Base-by-base conservation (phyloP, 2,888 invertebrate species). In the Erebia ligea region DNA sequence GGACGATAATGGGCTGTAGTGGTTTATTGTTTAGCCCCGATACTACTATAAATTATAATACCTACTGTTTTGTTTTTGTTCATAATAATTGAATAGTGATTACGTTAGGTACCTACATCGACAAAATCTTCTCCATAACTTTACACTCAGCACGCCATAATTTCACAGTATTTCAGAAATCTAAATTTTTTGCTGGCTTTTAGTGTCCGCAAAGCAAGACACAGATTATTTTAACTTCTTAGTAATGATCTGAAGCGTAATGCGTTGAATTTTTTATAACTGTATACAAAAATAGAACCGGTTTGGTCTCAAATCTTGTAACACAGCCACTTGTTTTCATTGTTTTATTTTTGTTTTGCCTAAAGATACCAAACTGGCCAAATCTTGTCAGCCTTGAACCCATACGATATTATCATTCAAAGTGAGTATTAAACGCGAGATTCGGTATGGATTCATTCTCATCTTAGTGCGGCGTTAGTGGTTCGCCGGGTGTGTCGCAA, bases 401-500 rank as follows among this genome's bases (percentile, higher is more conserved):
- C 80, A 86, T 83, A 81, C 82, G 67, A 72, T 72, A 67, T 66
- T 71, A 72, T 72, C 65, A 76, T 73, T 81, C 84, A 81, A 81
- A 84, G 82, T 81, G 74, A 81, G 77, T 79, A 82, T 83, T 83
- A 82, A 78, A 81, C 80, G 79, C 76, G 80, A 83, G 80, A 80
- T 85, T 83, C 81, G 82, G 81, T 81, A 83, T 82, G 84, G 84
- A 87, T 86, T 88, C 82, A 87, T 87, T 87, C 83, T 84, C 78
- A 82, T 82, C 85, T 81, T 82, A 84, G 84, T 85, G 81, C 76
- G 73, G 73, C 84, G 81, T 83, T 54, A 61, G 74, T 63, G 71
- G 71, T 88, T 88, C 87, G 87, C 70, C 89, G 89, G 89, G 88
- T 89, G 91, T 91, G 91, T 90, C 90, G 89, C 87, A 90, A 90